Evolutionary conservation across 2,113 vertebrate species (phyloP).

Genomic region (Chiloscyllium plagiosum): DNA sequence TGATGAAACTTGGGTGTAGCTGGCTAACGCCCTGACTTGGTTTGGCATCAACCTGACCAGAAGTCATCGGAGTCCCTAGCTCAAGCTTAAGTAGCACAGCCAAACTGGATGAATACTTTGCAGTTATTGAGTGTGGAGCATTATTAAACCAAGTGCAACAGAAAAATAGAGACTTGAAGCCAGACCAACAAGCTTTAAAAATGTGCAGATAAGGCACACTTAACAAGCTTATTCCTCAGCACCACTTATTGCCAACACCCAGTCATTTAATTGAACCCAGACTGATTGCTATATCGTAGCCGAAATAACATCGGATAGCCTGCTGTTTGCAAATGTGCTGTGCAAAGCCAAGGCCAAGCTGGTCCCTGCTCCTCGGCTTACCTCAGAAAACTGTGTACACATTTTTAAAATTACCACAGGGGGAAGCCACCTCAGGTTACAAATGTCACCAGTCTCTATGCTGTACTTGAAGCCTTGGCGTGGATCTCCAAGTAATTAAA

Average conservation of each 20-base stretch:
- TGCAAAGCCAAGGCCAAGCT: not conserved
- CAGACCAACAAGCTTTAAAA: not conserved
- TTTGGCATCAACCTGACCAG: not conserved
- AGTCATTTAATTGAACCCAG: constrained; percentile 18
- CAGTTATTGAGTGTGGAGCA: not conserved
- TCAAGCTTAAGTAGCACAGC: not conserved
- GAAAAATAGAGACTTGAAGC: not conserved
- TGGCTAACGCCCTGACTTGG: not conserved
- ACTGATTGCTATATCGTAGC: not conserved
- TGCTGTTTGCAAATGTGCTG: not conserved
- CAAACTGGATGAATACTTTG: not conserved
- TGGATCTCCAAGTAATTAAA: constrained; percentile 17
- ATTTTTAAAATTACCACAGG: constrained; percentile 6
- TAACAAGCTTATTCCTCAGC: not conserved
- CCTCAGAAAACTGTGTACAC: not conserved
- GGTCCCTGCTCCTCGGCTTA: not conserved
- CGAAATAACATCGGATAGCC: not conserved
- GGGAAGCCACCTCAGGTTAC: not conserved
- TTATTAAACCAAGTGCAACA: not conserved
- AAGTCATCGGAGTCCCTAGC: not conserved
- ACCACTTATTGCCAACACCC: not conserved
- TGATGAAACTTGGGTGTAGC: not conserved
- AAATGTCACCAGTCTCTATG: constrained; percentile 13
- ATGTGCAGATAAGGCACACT: not conserved
- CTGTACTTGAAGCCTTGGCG: not conserved